phyloP scores from a whole-genome alignment of 2,113 vertebrate genomes.

The Thermophis baileyi region DNA sequence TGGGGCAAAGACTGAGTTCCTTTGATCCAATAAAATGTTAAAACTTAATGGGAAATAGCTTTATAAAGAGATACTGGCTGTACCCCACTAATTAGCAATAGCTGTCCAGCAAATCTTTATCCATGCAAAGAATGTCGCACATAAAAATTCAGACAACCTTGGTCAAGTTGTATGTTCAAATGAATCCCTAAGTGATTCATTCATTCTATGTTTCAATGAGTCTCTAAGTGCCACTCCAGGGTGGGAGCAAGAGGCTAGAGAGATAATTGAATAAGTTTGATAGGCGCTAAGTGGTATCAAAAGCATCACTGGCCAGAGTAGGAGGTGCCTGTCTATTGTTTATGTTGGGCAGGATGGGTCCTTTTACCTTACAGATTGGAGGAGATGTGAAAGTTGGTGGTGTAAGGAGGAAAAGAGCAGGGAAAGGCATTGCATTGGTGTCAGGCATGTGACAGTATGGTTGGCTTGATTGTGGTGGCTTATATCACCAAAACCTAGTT shows the following conservation, averaged over 20 bases:
- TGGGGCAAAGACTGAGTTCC: background rate
- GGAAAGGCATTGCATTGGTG: background rate
- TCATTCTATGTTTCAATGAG: background rate
- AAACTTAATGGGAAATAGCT: background rate
- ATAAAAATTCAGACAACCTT: background rate
- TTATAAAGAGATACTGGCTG: background rate
- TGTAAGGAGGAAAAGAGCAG: background rate
- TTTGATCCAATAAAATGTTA: background rate
- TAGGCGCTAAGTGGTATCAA: background rate
- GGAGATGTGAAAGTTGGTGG: background rate
- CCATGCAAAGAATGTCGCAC: background rate
- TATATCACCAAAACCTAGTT: background rate
- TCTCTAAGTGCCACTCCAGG: background rate
- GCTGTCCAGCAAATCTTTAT: background rate
- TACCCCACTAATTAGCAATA: background rate
- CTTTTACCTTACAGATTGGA: background rate
- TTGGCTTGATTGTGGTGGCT: background rate
- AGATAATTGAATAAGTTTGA: background rate
- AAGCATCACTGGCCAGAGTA: background rate
- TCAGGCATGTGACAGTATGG: background rate
- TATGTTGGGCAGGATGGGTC: background rate
- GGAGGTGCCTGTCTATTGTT: background rate
- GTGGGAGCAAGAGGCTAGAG: background rate
- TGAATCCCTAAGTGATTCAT: background rate
- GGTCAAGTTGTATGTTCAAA: background rate